Evolutionary conservation across 2,113 vertebrate genomes (phyloP).

Genomic region (Trematocara marginatum): DNA sequence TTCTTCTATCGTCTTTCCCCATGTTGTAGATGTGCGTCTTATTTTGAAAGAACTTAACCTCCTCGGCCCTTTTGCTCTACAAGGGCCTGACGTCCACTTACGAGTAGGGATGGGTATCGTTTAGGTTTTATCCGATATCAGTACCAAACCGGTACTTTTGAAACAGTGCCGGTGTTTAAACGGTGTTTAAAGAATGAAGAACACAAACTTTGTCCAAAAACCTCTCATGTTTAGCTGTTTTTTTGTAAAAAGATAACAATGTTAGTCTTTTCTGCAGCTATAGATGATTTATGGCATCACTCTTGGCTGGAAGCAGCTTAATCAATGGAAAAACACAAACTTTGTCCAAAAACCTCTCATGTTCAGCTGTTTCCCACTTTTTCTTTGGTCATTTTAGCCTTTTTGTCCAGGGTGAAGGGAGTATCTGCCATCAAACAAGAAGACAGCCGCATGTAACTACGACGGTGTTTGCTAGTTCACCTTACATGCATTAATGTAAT

Average conservation of each 20-base stretch:
- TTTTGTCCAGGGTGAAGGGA: no score
- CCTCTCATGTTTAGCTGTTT: accelerated
- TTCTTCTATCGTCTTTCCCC: neutral
- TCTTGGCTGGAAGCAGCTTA: no score
- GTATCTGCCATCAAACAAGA: neutral
- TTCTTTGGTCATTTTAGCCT: no score
- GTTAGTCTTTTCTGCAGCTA: no score
- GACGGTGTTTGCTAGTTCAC: accelerated
- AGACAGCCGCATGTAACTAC: accelerated
- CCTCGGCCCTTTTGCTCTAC: neutral
- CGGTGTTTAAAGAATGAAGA: no score
- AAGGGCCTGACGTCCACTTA: neutral
- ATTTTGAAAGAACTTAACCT: neutral
- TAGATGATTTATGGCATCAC: accelerated
- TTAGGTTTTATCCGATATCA: neutral
- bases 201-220: accelerated
- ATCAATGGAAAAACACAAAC: no score
- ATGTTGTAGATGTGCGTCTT: accelerated
- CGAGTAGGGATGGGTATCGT: neutral
- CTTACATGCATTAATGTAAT: neutral
- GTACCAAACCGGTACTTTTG: neutral
- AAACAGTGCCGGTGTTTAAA: accelerated
- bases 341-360: no score
- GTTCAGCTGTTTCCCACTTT: no score
- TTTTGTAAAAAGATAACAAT: no score